phyloP scores from a whole-genome alignment of 2,888 invertebrate genomes.

The Arctia plantaginis region DNA sequence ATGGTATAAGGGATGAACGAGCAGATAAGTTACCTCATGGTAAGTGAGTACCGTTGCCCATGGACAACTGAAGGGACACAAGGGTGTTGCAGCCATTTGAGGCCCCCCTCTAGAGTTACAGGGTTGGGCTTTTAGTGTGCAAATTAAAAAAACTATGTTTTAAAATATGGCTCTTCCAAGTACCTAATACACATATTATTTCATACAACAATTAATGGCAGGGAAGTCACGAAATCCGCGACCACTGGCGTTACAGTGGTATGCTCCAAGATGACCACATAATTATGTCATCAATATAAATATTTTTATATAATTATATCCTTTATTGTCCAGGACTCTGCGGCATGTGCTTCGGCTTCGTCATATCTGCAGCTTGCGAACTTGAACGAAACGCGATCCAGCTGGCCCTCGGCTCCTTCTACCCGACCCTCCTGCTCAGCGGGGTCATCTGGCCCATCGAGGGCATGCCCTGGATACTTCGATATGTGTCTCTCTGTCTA shows the following conservation, averaged over 20 bases:
- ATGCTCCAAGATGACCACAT: not conserved
- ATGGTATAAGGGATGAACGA: no score
- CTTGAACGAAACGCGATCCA: conserved; percentile 97
- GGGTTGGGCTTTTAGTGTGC: no score
- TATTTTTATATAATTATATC: not conserved
- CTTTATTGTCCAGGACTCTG: conserved; percentile 87
- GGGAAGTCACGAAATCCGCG: no score
- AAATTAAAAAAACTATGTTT: no score
- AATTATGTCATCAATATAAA: not conserved
- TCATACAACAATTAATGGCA: no score
- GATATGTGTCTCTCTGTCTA: conserved; percentile 93
- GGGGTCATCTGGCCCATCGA: conserved; percentile 99
- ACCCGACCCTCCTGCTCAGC: conserved; percentile 96
- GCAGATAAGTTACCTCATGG: no score
- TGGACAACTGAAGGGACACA: no score
- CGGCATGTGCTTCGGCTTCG: conserved; percentile 98
- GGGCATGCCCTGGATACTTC: conserved; percentile 95
- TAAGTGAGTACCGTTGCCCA: no score
- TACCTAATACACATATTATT: no score
- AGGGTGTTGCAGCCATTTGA: no score
- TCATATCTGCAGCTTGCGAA: conserved; percentile 96
- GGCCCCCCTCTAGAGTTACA: not conserved
- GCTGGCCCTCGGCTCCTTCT: conserved; percentile 96
- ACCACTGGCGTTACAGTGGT: no score
- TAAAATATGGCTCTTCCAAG: no score